Evolutionary conservation across 2,113 vertebrate species (phyloP).

Genomic region (Myiagra hebetior): DNA sequence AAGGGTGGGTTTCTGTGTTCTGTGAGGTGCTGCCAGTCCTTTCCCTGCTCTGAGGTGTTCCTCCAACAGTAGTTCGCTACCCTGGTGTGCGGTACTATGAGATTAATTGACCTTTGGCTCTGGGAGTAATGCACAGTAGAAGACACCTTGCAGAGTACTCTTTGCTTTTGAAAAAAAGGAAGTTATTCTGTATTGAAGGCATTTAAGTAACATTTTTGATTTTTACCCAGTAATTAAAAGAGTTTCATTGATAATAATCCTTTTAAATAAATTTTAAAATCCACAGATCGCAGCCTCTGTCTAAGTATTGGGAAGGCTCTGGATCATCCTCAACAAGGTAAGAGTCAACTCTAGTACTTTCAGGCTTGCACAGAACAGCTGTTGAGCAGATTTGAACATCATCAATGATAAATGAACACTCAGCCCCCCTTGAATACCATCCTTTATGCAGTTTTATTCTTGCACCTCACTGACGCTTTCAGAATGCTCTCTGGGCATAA

Average conservation of each 20-base stretch:
- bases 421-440: neutral
- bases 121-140: fast-evolving
- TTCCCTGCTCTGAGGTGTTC: neutral
- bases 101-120: neutral
- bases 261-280: neutral
- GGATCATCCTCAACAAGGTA: slow-evolving; percentile 39
- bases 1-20: neutral
- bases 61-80: neutral
- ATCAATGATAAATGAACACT: neutral
- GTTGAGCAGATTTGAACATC: neutral
- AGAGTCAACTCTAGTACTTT: neutral
- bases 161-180: neutral
- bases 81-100: fast-evolving
- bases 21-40: neutral
- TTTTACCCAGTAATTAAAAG: neutral
- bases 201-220: neutral
- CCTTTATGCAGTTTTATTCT: neutral
- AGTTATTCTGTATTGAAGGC: neutral
- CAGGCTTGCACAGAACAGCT: neutral
- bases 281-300: slow-evolving; percentile 7
- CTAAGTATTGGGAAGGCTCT: neutral
- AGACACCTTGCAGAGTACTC: neutral
- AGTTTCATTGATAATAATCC: neutral
- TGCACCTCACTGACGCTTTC: neutral
- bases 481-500: neutral